phyloP scores from a whole-genome alignment of 2,113 vertebrate genomes.

The Podiceps cristatus region DNA sequence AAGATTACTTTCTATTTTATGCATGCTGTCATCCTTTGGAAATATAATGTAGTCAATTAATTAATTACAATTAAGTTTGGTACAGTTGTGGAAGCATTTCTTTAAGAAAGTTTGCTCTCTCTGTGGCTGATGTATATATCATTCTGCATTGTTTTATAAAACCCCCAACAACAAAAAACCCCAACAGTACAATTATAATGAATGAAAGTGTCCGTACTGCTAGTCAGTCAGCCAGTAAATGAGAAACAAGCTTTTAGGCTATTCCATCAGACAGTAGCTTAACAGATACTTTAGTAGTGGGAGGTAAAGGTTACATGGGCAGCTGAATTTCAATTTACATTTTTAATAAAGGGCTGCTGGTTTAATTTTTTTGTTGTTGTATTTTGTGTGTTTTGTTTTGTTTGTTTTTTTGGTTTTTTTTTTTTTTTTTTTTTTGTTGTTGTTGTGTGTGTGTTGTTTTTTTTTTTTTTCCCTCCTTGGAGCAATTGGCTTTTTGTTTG shows the following conservation, averaged over 20 bases:
- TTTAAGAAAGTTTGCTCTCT: background rate
- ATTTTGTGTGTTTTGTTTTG: too few species aligned
- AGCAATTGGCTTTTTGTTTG: background rate
- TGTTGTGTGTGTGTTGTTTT: too few species aligned
- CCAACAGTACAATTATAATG: background rate
- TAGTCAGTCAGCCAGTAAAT: constrained; percentile 52
- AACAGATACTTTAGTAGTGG: background rate
- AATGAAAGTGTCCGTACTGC: background rate
- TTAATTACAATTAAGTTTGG: background rate
- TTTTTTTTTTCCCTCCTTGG: background rate
- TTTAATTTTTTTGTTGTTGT: background rate
- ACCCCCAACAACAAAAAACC: background rate
- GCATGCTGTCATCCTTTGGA: background rate
- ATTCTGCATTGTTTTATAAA: background rate
- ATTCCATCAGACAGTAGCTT: constrained; percentile 6
- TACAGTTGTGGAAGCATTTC: background rate
- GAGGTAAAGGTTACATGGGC: constrained; percentile 31
- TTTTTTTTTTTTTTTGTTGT: too few species aligned
- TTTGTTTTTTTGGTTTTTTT: too few species aligned
- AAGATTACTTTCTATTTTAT: background rate
- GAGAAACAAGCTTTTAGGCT: constrained; percentile 2
- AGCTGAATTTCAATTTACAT: constrained; percentile 54
- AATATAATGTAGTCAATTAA: background rate
- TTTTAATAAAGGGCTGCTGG: constrained; percentile 27
- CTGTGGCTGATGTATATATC: background rate